Conservation (phyloP, 2,113 vertebrate genomes). For the Bos indicus region DNA sequence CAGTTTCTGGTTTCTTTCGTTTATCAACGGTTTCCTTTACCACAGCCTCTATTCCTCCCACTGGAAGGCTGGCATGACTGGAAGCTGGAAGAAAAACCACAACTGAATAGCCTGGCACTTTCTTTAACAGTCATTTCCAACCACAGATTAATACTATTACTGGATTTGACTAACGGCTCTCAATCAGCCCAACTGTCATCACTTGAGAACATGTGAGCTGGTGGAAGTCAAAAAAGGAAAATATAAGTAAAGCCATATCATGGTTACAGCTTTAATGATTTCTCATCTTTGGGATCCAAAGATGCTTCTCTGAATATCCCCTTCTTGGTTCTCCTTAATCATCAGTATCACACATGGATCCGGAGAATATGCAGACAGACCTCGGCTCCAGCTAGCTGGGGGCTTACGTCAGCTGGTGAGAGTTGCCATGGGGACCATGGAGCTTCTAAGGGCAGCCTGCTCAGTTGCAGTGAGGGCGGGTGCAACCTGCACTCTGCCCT, state of each 20-base stretch:
- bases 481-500: background rate
- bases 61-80: conserved; percentile 82
- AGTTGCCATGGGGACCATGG: background rate
- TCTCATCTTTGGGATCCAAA: background rate
- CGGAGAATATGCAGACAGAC: background rate
- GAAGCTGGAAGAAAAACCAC: conserved; percentile 85
- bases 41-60: conserved; percentile 78
- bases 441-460: background rate
- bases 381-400: background rate
- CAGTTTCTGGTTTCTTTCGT: conserved; percentile 84
- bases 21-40: conserved; percentile 84
- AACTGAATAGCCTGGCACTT: conserved; percentile 81
- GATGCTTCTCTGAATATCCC: background rate
- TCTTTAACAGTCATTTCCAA: conserved; percentile 79
- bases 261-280: background rate
- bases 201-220: conserved; percentile 62
- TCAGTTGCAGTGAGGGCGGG: background rate
- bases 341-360: background rate
- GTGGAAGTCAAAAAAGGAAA: conserved; percentile 57
- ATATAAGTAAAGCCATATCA: conserved; percentile 25
- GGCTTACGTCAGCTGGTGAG: background rate
- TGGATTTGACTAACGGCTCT: conserved; percentile 86
- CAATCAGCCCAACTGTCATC: conserved; percentile 80
- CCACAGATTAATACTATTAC: conserved; percentile 83
- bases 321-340: background rate